Evolutionary conservation across 2,888 invertebrate genomes (phyloP).

Genomic region (Stenurella melanura): DNA sequence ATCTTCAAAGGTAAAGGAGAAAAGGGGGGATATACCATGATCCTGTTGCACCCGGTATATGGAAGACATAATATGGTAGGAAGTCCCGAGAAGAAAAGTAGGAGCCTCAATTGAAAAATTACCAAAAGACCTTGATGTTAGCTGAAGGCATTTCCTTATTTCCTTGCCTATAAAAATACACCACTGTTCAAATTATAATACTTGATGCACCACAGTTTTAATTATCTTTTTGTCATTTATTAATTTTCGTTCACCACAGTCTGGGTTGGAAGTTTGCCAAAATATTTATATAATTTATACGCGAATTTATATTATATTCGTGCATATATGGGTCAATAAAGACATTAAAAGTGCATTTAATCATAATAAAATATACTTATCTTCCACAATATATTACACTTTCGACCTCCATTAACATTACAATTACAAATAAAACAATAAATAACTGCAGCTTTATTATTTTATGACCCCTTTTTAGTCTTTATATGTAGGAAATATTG

Average conservation of each 20-base stretch:
- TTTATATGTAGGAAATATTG: background rate
- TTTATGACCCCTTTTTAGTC: slow-evolving; percentile 3
- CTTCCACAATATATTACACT: slow-evolving; percentile 17
- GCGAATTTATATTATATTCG: background rate
- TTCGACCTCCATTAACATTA: background rate
- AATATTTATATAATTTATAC: slow-evolving; percentile 22
- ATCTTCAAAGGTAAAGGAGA: too few relatives aligned
- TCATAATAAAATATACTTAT: slow-evolving; percentile 28
- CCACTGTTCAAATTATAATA: background rate
- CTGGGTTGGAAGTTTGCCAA: slow-evolving; percentile 16
- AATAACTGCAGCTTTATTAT: slow-evolving; percentile 7
- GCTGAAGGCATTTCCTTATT: too few relatives aligned
- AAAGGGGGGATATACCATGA: too few relatives aligned
- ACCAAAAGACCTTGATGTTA: too few relatives aligned
- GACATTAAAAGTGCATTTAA: slow-evolving; percentile 31
- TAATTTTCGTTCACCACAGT: background rate
- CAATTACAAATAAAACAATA: slow-evolving; percentile 17
- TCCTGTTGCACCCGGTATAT: too few relatives aligned
- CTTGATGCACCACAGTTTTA: background rate
- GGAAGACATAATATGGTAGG: too few relatives aligned
- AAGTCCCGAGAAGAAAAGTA: too few relatives aligned
- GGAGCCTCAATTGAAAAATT: too few relatives aligned
- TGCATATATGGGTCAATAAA: slow-evolving; percentile 26
- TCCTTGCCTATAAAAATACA: background rate
- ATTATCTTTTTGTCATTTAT: background rate